Percentiles rank a stretch among this genome's conserved stretches.
phyloP scores from a whole-genome alignment of 1,140 invertebrate species.

The Tetramorium alpestre region DNA sequence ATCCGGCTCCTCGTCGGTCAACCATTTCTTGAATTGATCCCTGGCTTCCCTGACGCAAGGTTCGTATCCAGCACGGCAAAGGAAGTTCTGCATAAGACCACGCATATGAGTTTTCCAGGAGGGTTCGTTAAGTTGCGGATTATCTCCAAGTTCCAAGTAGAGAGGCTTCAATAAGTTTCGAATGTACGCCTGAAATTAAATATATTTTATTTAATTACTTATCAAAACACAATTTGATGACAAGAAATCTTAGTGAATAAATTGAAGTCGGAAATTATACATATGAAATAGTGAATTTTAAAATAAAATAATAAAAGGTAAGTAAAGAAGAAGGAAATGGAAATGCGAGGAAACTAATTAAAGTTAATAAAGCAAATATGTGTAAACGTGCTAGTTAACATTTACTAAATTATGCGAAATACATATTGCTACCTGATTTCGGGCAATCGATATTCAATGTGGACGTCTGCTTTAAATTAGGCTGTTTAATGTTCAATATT shows the following conservation, averaged over 20 bases:
- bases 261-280: not conserved
- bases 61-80: constrained; percentile 90
- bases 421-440: not conserved
- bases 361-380: not conserved
- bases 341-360: not conserved
- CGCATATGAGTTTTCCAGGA: constrained; percentile 88
- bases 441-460: constrained; percentile 1
- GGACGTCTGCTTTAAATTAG: not conserved
- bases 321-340: not conserved
- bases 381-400: not conserved
- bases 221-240: no score
- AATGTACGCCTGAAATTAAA: constrained; percentile 87
- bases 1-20: constrained; percentile 88
- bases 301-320: not conserved
- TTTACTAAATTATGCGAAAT: not conserved
- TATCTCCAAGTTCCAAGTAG: constrained; percentile 88
- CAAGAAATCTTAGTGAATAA: not conserved
- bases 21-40: constrained; percentile 89
- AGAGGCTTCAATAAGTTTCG: constrained; percentile 88
- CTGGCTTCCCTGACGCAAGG: constrained; percentile 90
- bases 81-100: constrained; percentile 88
- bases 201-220: not conserved
- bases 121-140: constrained; percentile 86
- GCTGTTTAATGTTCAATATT: not conserved
- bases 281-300: not conserved